phyloP scores from a whole-genome alignment of 2,113 vertebrate species.

The Tautogolabrus adspersus region DNA sequence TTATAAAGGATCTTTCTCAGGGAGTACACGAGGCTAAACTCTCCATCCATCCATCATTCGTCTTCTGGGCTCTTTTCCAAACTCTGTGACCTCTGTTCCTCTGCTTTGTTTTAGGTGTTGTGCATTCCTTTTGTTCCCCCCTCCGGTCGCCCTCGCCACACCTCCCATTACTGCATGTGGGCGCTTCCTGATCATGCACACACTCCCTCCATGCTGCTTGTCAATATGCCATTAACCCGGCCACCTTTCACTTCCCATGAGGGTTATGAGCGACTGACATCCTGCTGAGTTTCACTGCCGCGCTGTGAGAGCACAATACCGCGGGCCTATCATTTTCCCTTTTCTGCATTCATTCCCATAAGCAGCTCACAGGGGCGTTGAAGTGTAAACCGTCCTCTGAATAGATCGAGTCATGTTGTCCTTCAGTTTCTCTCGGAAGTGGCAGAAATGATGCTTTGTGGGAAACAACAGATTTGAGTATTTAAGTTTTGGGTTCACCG shows the following conservation, averaged over 20 bases:
- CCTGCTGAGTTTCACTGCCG: constrained; percentile 28
- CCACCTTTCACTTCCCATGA: constrained; percentile 66
- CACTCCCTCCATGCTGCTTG: constrained; percentile 52
- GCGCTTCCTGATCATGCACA: constrained; percentile 62
- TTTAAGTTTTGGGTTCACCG: constrained; percentile 24
- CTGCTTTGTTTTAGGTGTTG: constrained; percentile 60
- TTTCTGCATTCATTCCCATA: constrained; percentile 28
- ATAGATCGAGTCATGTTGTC: constrained; percentile 23
- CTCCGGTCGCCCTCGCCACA: constrained; percentile 36
- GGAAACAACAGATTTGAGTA: constrained; percentile 29
- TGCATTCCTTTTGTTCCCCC: constrained; percentile 38
- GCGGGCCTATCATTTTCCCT: constrained; percentile 44
- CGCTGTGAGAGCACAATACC: constrained; percentile 31
- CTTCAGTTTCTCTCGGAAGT: constrained; percentile 57
- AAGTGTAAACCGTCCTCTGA: constrained; percentile 45
- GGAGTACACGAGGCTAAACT: not conserved
- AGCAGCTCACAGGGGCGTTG: constrained; percentile 36
- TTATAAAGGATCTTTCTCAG: not conserved
- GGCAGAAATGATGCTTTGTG: constrained; percentile 36
- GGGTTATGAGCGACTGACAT: constrained; percentile 33
- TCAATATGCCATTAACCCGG: constrained; percentile 61
- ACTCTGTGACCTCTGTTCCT: constrained; percentile 29
- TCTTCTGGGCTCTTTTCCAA: constrained; percentile 29
- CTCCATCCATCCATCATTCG: not conserved
- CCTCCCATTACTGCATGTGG: constrained; percentile 43